Conservation (phyloP, 2,888 invertebrate genomes). For the Agonopterix arenella region DNA sequence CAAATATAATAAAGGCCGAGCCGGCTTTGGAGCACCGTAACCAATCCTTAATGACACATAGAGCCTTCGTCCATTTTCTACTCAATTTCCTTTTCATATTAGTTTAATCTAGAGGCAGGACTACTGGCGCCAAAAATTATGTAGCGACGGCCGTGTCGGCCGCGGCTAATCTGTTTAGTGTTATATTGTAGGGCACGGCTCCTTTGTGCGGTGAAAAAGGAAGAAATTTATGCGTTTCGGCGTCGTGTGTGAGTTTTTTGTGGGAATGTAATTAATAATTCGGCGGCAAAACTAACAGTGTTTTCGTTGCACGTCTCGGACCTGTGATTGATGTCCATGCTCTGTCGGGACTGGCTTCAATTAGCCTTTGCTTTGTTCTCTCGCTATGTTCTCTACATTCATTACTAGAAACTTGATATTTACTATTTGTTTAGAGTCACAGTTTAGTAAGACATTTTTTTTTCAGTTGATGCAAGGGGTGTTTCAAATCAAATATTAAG, state of each 20-base stretch:
- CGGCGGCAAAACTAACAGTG: constrained; percentile 79
- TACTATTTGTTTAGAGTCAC: background rate
- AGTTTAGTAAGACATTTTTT: no score
- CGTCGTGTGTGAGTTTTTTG: constrained; percentile 72
- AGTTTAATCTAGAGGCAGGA: constrained; percentile 75
- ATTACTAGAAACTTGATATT: background rate
- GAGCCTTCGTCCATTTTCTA: constrained; percentile 72
- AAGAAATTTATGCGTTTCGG: constrained; percentile 77
- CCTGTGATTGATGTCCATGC: constrained; percentile 44
- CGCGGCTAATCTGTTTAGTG: constrained; percentile 72
- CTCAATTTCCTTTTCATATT: constrained; percentile 77
- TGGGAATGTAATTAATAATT: constrained; percentile 77
- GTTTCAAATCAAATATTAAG: background rate
- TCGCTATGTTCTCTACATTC: constrained; percentile 4
- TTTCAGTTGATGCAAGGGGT: background rate
- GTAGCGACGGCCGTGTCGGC: constrained; percentile 68
- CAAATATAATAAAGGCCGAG: constrained; percentile 64
- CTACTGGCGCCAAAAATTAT: constrained; percentile 77
- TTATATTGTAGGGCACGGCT: constrained; percentile 63
- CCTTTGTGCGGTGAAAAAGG: constrained; percentile 75
- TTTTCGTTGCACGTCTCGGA: constrained; percentile 56
- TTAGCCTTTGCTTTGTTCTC: constrained; percentile 33
- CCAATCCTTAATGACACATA: constrained; percentile 75
- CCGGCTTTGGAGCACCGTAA: constrained; percentile 54
- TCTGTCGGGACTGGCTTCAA: constrained; percentile 32